Conservation (phyloP, 2,113 vertebrate species). For the Dromas ardeola region DNA sequence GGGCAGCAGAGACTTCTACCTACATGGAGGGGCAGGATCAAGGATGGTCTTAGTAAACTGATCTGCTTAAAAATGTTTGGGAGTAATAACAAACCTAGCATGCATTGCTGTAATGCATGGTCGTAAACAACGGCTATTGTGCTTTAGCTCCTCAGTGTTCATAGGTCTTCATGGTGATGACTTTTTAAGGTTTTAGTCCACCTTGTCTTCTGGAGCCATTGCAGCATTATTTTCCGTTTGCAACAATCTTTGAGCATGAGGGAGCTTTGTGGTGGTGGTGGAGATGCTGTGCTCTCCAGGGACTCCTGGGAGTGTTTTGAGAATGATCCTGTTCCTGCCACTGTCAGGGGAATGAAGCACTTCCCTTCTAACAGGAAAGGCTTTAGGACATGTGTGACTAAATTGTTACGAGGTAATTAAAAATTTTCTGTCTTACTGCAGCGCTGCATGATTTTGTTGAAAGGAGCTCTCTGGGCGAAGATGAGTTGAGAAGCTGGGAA, state of each 20-base stretch:
- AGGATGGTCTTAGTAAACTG: neutral
- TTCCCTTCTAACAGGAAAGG: neutral
- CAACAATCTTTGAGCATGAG: neutral
- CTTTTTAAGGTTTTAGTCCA: neutral
- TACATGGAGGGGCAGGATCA: neutral
- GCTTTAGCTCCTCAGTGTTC: neutral
- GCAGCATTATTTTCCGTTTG: neutral
- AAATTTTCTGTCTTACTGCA: conserved; percentile 1
- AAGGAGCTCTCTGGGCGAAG: neutral
- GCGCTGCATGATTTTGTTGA: neutral
- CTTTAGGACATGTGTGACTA: neutral
- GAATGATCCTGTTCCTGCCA: neutral
- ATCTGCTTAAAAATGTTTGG: neutral
- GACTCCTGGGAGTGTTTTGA: neutral
- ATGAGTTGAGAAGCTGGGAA: neutral
- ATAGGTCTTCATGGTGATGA: neutral
- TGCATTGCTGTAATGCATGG: rapidly evolving
- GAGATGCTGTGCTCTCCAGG: neutral
- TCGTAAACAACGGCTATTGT: neutral
- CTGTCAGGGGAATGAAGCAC: neutral
- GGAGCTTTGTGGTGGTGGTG: neutral
- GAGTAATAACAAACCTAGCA: neutral
- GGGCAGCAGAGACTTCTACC: neutral
- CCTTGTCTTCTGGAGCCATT: neutral
- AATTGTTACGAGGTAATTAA: conserved; percentile 43